Evolutionary conservation across 2,797 vertebrate species (phyloP).

Genomic region (Rhadinocentrus ornatus): DNA sequence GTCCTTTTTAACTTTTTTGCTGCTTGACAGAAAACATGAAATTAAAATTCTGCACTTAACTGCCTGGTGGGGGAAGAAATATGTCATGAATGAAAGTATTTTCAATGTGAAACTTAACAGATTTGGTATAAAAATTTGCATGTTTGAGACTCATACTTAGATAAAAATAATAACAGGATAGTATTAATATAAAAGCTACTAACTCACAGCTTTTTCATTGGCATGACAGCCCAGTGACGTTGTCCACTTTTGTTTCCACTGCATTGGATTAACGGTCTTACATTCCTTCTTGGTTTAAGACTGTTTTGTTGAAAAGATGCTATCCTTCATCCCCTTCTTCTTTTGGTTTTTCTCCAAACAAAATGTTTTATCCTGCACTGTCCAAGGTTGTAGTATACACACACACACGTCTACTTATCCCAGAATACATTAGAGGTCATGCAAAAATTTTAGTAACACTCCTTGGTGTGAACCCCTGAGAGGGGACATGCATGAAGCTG

Average conservation of each 20-base stretch:
- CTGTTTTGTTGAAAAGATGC: constrained; percentile 27
- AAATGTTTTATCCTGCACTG: neutral
- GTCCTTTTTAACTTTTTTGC: neutral
- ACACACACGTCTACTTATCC: neutral
- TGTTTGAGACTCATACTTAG: neutral
- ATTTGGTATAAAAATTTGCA: neutral
- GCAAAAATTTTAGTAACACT: neutral
- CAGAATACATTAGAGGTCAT: constrained; percentile 1
- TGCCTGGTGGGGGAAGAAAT: neutral
- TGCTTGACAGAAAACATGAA: constrained; percentile 10
- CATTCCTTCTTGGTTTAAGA: constrained; percentile 45
- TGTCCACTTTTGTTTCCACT: constrained; percentile 31
- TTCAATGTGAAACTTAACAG: neutral
- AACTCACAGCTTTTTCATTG: neutral
- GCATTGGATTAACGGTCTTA: constrained; percentile 37
- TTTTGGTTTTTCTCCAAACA: neutral
- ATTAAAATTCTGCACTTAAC: constrained; percentile 9
- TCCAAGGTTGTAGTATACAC: neutral
- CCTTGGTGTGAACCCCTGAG: neutral
- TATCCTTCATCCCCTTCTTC: neutral
- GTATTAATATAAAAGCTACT: neutral
- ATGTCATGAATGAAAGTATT: neutral
- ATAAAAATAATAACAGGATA: neutral
- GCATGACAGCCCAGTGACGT: constrained; percentile 5
- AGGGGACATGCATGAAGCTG: neutral